phyloP scores from a whole-genome alignment of 2,113 vertebrate genomes.

The Pelecanoides urinatrix region DNA sequence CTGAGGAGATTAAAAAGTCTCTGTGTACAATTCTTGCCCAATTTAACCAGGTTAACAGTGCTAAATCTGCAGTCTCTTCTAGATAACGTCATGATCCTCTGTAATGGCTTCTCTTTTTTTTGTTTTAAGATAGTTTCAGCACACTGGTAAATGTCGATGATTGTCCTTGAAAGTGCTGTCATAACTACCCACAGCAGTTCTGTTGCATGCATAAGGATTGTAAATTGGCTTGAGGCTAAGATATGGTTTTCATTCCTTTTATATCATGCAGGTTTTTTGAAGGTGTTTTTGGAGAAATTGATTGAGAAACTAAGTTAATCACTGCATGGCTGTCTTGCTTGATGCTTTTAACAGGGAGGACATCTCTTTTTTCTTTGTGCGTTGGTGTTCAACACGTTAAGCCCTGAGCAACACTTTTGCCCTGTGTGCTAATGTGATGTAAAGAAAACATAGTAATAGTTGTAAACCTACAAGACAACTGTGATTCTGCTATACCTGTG shows the following conservation, averaged over 20 bases:
- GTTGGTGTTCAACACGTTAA: not conserved
- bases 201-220: rapidly evolving
- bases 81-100: not conserved
- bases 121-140: not conserved
- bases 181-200: not conserved
- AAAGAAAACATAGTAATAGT: not conserved
- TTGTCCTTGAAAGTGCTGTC: not conserved
- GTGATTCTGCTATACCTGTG: not conserved
- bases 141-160: not conserved
- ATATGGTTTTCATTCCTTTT: not conserved
- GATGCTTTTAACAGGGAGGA: not conserved
- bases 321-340: not conserved
- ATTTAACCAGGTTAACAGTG: constrained; percentile 5
- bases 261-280: not conserved
- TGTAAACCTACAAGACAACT: not conserved
- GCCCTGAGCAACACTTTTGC: not conserved
- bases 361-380: not conserved
- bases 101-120: not conserved
- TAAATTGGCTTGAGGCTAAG: not conserved
- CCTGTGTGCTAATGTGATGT: not conserved
- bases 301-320: not conserved
- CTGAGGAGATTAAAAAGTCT: not conserved
- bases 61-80: not conserved
- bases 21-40: not conserved
- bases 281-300: not conserved